Conservation (phyloP, 1,140 invertebrate species). For the Meteorus sp. region DNA sequence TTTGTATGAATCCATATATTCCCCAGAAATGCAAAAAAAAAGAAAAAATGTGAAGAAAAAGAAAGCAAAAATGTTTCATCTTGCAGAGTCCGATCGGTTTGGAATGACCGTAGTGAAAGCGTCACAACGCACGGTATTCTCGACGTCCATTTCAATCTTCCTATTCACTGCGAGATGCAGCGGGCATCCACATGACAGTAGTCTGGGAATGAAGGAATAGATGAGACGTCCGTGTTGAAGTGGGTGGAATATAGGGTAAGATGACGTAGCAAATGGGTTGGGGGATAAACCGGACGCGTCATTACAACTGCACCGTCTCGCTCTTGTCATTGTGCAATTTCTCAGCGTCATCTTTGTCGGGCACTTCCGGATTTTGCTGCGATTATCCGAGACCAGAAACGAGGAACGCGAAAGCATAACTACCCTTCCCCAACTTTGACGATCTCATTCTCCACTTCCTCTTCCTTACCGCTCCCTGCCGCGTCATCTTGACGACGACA, state of each 20-base stretch:
- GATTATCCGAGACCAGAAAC: constrained; percentile 22
- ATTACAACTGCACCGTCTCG: constrained; percentile 6
- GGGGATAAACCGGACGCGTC: constrained; percentile 9
- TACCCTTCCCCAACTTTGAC: constrained; percentile 25
- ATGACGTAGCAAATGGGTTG: background rate
- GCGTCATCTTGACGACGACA: too few species aligned
- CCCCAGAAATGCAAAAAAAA: background rate
- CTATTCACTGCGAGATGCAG: too few species aligned
- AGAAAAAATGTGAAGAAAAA: background rate
- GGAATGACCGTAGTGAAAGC: too few species aligned
- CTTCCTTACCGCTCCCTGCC: background rate
- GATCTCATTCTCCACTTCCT: too few species aligned
- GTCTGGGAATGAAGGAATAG: too few species aligned
- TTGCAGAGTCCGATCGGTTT: background rate
- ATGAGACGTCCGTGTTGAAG: too few species aligned
- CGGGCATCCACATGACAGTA: too few species aligned
- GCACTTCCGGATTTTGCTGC: constrained; percentile 19
- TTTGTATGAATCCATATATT: constrained; percentile 14
- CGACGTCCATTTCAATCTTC: too few species aligned
- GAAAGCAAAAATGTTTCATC: background rate
- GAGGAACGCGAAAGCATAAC: constrained; percentile 17
- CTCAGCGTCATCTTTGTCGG: constrained; percentile 21
- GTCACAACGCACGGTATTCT: too few species aligned
- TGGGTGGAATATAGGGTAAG: background rate
- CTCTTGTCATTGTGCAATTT: constrained; percentile 14